A percentile compares a stretch with the other conserved stretches of the same genome.
Evolutionary conservation across 2,797 vertebrate genomes (phyloP).

Genomic region (Hoplostethus mediterraneus): DNA sequence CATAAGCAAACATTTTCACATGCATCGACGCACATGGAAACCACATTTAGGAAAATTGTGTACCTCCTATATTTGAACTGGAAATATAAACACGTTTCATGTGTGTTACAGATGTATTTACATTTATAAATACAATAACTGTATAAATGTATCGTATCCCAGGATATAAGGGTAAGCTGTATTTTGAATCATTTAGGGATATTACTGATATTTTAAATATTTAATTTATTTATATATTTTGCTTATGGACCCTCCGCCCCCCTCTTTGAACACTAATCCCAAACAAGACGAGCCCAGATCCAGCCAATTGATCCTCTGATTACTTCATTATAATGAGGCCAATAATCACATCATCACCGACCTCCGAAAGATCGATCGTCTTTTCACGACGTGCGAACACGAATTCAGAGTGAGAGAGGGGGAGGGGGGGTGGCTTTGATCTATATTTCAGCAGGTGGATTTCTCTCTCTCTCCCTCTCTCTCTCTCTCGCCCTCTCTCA

Average conservation of each 20-base stretch:
- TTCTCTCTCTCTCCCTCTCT: conserved; percentile 17
- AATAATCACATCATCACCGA: conserved; percentile 83
- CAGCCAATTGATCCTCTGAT: conserved; percentile 84
- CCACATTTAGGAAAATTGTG: not conserved
- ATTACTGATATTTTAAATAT: too few relatives aligned
- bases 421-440: conserved; percentile 63
- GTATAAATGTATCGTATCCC: too few relatives aligned
- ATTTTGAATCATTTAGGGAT: too few relatives aligned
- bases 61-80: not conserved
- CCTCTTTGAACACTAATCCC: conserved; percentile 60
- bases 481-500: conserved; percentile 35
- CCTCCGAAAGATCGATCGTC: conserved; percentile 75
- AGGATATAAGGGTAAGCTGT: too few relatives aligned
- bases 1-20: conserved; percentile 15
- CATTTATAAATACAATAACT: too few relatives aligned
- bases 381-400: conserved; percentile 71
- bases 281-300: conserved; percentile 66
- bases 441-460: conserved; percentile 79
- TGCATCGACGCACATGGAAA: not conserved
- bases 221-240: too few relatives aligned
- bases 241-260: conserved; percentile 17
- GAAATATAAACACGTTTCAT: too few relatives aligned
- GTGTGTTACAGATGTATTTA: too few relatives aligned
- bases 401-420: conserved; percentile 54
- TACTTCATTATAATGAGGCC: conserved; percentile 85